phyloP scores from a whole-genome alignment of 2,797 vertebrate species.

The Pelobates cultripes region DNA sequence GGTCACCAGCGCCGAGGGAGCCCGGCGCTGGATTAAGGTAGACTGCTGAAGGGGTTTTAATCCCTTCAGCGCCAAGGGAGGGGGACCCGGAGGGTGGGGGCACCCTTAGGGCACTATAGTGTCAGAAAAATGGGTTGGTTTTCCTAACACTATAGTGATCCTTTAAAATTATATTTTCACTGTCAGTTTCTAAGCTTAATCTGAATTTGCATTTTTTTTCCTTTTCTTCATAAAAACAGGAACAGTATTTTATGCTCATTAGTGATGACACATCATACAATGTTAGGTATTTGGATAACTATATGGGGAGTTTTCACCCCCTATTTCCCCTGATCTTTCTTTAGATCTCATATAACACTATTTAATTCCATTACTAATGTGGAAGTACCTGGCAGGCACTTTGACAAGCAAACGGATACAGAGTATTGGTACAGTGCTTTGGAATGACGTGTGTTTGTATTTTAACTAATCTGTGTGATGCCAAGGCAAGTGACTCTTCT shows the following conservation, averaged over 20 bases:
- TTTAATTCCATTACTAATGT: constrained; percentile 52
- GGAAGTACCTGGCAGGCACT: constrained; percentile 51
- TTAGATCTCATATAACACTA: constrained; percentile 37
- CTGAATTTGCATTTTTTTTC: not conserved
- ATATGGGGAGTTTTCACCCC: constrained; percentile 24
- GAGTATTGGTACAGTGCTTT: constrained; percentile 24
- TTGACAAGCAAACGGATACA: constrained; percentile 31
- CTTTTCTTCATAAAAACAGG: not conserved
- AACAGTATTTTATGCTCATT: not conserved
- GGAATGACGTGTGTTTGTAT: constrained; percentile 23
- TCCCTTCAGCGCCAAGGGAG: no score
- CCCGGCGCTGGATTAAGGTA: no score
- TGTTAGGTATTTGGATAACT: constrained; percentile 34
- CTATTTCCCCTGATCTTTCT: constrained; percentile 36
- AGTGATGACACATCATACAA: constrained; percentile 30
- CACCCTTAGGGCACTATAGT: no score
- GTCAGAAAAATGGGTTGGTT: no score
- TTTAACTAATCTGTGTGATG: constrained; percentile 38
- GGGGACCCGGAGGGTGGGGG: no score
- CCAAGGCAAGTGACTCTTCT: constrained; percentile 63
- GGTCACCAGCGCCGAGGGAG: no score
- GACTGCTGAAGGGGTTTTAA: no score
- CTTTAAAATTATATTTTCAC: not conserved
- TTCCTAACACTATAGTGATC: no score
- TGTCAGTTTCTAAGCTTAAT: not conserved